A percentile compares a stretch with the other conserved stretches of the same genome.
These are phyloP conservation scores for Hippocampus comes DNA, from an alignment of 2,113 vertebrate genomes.

Conservation along the genomic window DNA sequence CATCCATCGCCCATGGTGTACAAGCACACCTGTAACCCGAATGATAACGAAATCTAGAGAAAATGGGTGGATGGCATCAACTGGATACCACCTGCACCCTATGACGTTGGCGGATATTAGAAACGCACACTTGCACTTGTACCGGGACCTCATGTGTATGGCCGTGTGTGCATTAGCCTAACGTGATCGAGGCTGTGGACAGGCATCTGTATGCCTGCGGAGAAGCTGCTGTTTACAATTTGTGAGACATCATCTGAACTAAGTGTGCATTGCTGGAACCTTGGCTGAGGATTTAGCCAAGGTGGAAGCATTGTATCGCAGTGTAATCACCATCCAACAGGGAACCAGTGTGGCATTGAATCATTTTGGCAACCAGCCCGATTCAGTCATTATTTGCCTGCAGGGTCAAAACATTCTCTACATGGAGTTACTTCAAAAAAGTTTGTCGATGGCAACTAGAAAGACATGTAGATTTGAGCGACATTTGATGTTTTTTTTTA, in stretches of 20 bases:
- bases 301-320: conserved; percentile 42
- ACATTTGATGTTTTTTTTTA: too few relatives aligned
- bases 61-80: background rate
- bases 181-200: conserved; percentile 31
- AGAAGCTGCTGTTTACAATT: conserved; percentile 44
- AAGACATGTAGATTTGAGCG: conserved; percentile 9
- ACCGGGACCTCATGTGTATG: conserved; percentile 1
- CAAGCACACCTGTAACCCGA: conserved; percentile 3
- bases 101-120: background rate
- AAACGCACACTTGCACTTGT: background rate
- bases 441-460: conserved; percentile 20
- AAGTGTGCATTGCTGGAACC: conserved; percentile 38
- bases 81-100: background rate
- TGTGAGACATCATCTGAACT: conserved; percentile 52
- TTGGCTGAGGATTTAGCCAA: conserved; percentile 54
- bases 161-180: conserved; percentile 8
- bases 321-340: conserved; percentile 58
- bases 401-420: conserved; percentile 29
- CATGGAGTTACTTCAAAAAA: conserved; percentile 24
- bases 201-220: conserved; percentile 53
- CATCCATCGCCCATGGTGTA: too few relatives aligned
- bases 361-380: conserved; percentile 52
- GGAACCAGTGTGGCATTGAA: conserved; percentile 48
- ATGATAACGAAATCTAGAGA: background rate
- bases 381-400: conserved; percentile 44